phyloP scores from a whole-genome alignment of 1,140 invertebrate species.

The Hycleus phaleratus region DNA sequence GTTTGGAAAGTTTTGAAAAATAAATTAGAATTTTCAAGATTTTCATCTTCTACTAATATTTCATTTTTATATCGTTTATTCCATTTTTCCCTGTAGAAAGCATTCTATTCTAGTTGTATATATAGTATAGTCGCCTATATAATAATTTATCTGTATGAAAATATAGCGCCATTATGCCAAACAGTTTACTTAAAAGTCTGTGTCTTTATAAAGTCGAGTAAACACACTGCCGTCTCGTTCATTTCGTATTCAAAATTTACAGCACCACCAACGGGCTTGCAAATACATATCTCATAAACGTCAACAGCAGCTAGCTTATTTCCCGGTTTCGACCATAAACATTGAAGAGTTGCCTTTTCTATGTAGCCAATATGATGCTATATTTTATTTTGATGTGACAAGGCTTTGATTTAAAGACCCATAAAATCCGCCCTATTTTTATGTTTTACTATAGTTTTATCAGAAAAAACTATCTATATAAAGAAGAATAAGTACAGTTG shows the following conservation, averaged over 20 bases:
- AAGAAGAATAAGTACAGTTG: neutral
- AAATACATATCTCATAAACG: constrained; percentile 36
- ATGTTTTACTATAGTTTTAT: constrained; percentile 13
- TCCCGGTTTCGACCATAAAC: constrained; percentile 31
- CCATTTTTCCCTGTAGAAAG: too few relatives aligned
- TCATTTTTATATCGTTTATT: too few relatives aligned
- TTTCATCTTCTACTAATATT: too few relatives aligned
- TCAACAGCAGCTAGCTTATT: constrained; percentile 33
- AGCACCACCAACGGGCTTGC: constrained; percentile 21
- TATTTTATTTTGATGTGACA: constrained; percentile 40
- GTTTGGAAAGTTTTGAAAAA: too few relatives aligned
- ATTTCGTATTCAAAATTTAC: constrained; percentile 30
- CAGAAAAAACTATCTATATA: constrained; percentile 13
- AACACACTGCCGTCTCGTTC: constrained; percentile 14
- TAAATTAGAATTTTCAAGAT: too few relatives aligned
- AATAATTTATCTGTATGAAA: too few relatives aligned
- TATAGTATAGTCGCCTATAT: too few relatives aligned
- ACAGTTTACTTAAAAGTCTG: constrained; percentile 13
- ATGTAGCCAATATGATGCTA: constrained; percentile 36
- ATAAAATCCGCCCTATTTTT: constrained; percentile 34
- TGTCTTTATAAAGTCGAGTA: constrained; percentile 25
- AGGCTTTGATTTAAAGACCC: constrained; percentile 32
- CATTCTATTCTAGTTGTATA: too few relatives aligned
- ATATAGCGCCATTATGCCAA: neutral
- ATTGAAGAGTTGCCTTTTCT: constrained; percentile 34